Conservation (phyloP, 1,140 invertebrate genomes). For the Belonocnema kinseyi region DNA sequence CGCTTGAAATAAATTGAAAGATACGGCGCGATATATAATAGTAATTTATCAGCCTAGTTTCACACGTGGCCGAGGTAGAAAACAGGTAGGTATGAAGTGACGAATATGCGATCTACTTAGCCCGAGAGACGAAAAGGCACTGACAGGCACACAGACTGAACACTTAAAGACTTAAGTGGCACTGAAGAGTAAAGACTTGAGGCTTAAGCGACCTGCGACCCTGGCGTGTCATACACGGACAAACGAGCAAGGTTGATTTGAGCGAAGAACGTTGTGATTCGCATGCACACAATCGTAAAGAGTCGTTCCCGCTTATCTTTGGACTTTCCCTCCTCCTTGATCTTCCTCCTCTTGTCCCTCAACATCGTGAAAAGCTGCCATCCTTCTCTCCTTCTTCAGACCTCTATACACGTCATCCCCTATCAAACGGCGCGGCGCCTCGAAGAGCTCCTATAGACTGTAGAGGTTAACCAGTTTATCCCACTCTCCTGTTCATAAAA, state of each 20-base stretch:
- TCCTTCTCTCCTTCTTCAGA: slow-evolving; percentile 32
- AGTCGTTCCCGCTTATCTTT: slow-evolving; percentile 70
- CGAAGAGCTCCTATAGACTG: slow-evolving; percentile 59
- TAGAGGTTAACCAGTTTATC: slow-evolving; percentile 75
- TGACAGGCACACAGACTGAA: not conserved
- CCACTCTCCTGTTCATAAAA: slow-evolving; percentile 70
- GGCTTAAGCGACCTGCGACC: not conserved
- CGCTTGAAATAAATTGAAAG: not conserved
- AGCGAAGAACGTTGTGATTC: slow-evolving; percentile 9
- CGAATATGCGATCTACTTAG: not conserved
- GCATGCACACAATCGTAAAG: slow-evolving; percentile 49
- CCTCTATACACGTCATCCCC: slow-evolving; percentile 44
- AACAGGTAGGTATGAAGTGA: not conserved
- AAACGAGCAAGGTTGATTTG: not conserved
- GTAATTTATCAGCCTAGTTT: not conserved
- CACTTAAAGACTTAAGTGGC: too few relatives aligned
- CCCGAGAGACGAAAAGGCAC: not conserved
- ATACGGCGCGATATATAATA: not conserved
- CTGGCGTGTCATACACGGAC: not conserved
- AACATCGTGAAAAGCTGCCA: not conserved
- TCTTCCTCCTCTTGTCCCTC: slow-evolving; percentile 53
- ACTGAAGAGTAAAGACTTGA: not conserved
- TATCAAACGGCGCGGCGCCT: slow-evolving; percentile 49
- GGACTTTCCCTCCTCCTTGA: slow-evolving; percentile 67
- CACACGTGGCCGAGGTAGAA: slow-evolving; percentile 7